These are phyloP conservation scores for Pluvianellus socialis DNA, from an alignment of 2,113 vertebrate genomes.

Conservation along the genomic window DNA sequence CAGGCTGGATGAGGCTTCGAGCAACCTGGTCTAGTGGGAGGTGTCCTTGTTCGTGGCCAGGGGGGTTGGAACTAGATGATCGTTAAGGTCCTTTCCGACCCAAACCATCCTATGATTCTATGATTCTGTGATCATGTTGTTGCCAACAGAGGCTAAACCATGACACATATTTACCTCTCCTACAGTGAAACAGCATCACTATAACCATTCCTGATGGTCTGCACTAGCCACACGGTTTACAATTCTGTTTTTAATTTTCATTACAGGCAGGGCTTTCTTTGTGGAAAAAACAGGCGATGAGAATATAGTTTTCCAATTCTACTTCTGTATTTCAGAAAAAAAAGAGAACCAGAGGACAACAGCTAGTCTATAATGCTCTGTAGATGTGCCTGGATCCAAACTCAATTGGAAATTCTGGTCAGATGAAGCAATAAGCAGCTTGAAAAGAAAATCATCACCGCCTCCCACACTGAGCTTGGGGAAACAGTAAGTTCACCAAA, in stretches of 20 bases:
- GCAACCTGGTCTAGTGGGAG: too few species aligned
- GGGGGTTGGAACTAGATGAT: too few species aligned
- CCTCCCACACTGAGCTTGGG: background rate
- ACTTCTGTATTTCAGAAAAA: background rate
- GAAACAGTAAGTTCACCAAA: background rate
- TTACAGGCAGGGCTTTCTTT: background rate
- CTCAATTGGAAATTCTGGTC: background rate
- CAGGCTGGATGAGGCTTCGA: too few species aligned
- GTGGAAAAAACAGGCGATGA: background rate
- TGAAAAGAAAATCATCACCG: background rate
- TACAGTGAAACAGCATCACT: background rate
- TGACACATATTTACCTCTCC: background rate
- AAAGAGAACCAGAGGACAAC: background rate
- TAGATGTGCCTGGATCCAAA: background rate
- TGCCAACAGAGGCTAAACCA: too few species aligned
- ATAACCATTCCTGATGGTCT: background rate
- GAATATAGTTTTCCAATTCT: background rate
- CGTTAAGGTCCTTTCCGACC: too few species aligned
- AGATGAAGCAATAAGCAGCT: background rate
- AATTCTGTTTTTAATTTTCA: background rate
- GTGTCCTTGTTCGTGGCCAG: too few species aligned
- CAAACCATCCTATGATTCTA: too few species aligned
- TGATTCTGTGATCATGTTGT: too few species aligned
- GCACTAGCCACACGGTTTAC: background rate
- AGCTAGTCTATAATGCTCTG: background rate